phyloP scores from a whole-genome alignment of 2,113 vertebrate genomes.

The Oncorhynchus gorbuscha region DNA sequence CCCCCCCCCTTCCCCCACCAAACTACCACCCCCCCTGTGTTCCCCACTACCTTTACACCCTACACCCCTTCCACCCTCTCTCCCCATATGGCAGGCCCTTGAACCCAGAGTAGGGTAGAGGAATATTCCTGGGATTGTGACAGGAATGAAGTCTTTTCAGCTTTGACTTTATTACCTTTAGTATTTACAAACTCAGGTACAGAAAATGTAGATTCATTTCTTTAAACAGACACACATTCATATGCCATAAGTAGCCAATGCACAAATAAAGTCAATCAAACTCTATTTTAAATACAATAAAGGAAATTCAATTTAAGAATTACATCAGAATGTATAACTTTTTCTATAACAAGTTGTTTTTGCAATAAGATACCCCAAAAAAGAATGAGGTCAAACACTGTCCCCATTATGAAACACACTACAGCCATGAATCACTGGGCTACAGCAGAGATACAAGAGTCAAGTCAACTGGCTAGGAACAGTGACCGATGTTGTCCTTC shows the following conservation, averaged over 20 bases:
- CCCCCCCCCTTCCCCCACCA: not conserved
- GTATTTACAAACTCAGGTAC: not conserved
- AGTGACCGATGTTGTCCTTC: slow-evolving; percentile 40
- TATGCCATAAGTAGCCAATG: not conserved
- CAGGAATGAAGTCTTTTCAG: slow-evolving; percentile 26
- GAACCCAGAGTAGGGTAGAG: slow-evolving; percentile 56
- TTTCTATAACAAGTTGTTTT: not conserved
- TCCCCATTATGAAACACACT: not conserved
- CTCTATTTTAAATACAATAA: not conserved
- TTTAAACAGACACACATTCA: not conserved
- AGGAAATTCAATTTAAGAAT: not conserved
- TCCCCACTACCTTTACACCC: not conserved
- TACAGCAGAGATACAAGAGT: slow-evolving; percentile 4
- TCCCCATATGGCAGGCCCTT: not conserved
- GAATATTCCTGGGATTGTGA: not conserved
- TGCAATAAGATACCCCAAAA: not conserved
- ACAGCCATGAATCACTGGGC: not conserved
- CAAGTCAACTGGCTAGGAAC: slow-evolving; percentile 11
- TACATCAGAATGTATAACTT: not conserved
- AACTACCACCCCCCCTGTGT: slow-evolving; percentile 17
- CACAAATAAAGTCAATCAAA: not conserved
- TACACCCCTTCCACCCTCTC: not conserved
- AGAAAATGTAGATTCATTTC: not conserved
- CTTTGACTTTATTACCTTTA: not conserved
- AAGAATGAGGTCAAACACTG: not conserved